Evolutionary conservation across 2,797 vertebrate species (phyloP), one percentile per base, ranked within the genome.

Genomic region (Leucoraja ocellata): DNA sequence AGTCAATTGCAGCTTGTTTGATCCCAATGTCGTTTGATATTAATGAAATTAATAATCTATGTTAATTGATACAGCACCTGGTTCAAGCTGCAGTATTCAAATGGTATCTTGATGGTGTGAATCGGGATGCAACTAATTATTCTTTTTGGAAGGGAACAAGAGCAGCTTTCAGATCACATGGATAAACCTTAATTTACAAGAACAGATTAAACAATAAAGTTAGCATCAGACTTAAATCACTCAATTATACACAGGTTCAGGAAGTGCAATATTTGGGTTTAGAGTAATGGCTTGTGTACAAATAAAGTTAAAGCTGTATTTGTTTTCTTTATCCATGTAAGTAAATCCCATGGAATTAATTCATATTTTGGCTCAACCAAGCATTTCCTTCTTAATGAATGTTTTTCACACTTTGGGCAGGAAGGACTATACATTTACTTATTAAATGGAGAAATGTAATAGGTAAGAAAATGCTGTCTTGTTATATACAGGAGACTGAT

Each of bases 211-310:
- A 0, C 3, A 39, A 21, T 79, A 21, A 8, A 68, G n/a, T 68
- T 88, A 32, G n/a, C n/a, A 88, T 68, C 63, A 36, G n/a, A 68
- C 63, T 68, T 36, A n/a, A 14, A 84, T 61, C 25, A 21, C 18
- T 65, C 84, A 88, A 36, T 36, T 68, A 14, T 4, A 74, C 71
- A 74, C 65, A 68, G 1, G 18, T 68, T 68, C 61, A 68, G 16
- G n/a, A 36, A 88, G 63, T 88, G 63, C 84, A 88, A 36, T 88
- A 68, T 88, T 88, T 68, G 32, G 63, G n/a, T 88, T 68, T 68
- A 68, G 16, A 88, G 84, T 88, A 68, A 68, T 36, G 61, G 16
- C 61, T 88, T 68, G 18, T 88, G 84, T 36, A 88, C 84, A 88
- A 88, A n/a, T 21, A 63, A 32, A 88, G 21, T 68, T 63, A 63